phyloP scores from a whole-genome alignment of 2,888 invertebrate species.

The Silvanus unidentatus region DNA sequence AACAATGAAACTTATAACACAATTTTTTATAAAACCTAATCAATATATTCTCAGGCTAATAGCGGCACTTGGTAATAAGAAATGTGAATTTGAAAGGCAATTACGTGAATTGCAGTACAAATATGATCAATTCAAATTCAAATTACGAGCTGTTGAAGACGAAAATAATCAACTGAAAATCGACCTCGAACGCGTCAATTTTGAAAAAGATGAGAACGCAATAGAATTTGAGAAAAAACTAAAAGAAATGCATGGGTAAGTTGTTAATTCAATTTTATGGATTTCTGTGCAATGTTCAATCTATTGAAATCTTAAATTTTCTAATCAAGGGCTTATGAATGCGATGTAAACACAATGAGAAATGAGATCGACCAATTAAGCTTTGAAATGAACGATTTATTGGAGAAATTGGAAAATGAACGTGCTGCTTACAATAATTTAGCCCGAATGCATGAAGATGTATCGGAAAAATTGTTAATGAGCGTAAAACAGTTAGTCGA shows the following conservation, averaged over 20 bases:
- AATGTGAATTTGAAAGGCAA: too few species aligned
- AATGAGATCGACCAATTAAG: slow-evolving; percentile 21
- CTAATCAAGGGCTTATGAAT: slow-evolving; percentile 23
- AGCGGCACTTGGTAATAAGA: too few species aligned
- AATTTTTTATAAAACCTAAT: too few species aligned
- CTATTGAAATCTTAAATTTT: too few species aligned
- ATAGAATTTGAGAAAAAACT: slow-evolving; percentile 6
- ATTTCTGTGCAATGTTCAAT: slow-evolving; percentile 3
- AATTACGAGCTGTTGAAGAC: too few species aligned
- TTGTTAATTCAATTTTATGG: neutral
- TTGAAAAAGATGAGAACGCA: slow-evolving; percentile 7
- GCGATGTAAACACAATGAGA: slow-evolving; percentile 17
- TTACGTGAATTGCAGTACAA: too few species aligned
- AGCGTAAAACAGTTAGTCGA: slow-evolving; percentile 30
- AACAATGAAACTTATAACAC: too few species aligned
- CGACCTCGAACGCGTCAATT: too few species aligned
- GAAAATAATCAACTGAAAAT: too few species aligned
- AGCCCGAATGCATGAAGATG: slow-evolving; percentile 30
- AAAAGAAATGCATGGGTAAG: neutral
- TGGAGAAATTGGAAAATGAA: slow-evolving; percentile 22
- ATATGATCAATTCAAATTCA: too few species aligned
- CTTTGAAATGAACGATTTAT: slow-evolving; percentile 19
- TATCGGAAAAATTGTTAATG: slow-evolving; percentile 30
- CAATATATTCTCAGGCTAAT: too few species aligned
- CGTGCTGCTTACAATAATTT: slow-evolving; percentile 23